Evolutionary conservation across 2,113 vertebrate species (phyloP), one percentile per base, ranked within the genome.

Genomic region (Sinocyclocheilus anshuiensis): DNA sequence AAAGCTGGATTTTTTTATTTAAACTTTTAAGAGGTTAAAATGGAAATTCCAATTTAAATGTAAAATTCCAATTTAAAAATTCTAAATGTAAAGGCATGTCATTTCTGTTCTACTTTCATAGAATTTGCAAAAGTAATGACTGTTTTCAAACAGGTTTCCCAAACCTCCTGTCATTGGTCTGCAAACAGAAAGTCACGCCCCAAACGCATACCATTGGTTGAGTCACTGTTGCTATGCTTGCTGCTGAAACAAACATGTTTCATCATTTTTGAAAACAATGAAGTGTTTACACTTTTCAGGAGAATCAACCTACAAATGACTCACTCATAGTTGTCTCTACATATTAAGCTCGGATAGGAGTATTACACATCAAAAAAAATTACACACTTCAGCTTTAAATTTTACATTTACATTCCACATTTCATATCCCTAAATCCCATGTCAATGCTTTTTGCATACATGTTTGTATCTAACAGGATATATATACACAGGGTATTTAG

Each of bases 341-440:
- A 26, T 24, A 48, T 24, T 48, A 75, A 48, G 22, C 18, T 9
- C 1, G 29, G 29, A 36, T 71, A 36, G 8, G 5, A 24, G 39
- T 45, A 6, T 75, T 75, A 75, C 39, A 75, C 20, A n/a, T 45
- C 13, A 71, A 75, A 39, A 42, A 36, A 45, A 45, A 48, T 26
- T 2, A 50, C 42, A 76, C n/a, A 50, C 72, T 76, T 76, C n/a
- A 50, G 72, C 39, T 76, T 45, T 48, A 77, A 50, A 77, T 48
- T 77, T 26, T 16, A 77, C n/a, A 53, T 26, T 24, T 50, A 77
- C 74, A 50, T 48, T 26, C n/a, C 45, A 26, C 74, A 77, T 76
- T 50, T 72, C 69, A 76, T n/a, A 26, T 42, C 36, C 20, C 5
- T 42, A 12, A 53, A 76, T 76, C 50, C 42, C n/a, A 26, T 45